phyloP scores from a whole-genome alignment of 1,140 invertebrate genomes.

The Diachasmimorpha longicaudata region DNA sequence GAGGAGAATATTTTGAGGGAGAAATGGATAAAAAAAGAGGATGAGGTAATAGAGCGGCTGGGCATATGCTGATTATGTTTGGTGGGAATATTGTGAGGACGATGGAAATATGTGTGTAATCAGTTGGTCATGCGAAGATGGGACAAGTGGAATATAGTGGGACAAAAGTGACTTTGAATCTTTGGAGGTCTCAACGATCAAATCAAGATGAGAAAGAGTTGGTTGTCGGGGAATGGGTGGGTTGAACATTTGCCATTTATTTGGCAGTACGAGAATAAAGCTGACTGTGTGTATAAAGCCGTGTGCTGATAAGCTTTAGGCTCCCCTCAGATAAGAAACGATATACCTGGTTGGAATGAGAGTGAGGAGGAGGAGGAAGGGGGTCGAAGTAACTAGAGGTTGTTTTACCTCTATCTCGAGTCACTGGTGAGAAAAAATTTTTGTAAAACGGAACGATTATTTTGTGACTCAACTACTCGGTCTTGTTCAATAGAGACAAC shows the following conservation, averaged over 20 bases:
- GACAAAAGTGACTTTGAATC: no score
- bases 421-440: not conserved
- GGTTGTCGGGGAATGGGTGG: not conserved
- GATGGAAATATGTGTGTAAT: not conserved
- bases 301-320: not conserved
- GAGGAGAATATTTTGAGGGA: not conserved
- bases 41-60: not conserved
- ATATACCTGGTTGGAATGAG: not conserved
- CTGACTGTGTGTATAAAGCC: not conserved
- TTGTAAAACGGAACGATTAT: no score
- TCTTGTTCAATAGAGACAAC: no score
- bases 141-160: not conserved
- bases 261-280: not conserved
- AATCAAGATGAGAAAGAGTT: not conserved
- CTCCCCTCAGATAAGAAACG: not conserved
- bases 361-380: not conserved
- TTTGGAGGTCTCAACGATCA: not conserved
- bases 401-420: not conserved
- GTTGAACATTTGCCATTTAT: not conserved
- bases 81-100: not conserved
- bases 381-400: not conserved
- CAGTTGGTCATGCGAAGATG: not conserved
- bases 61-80: not conserved
- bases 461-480: no score
- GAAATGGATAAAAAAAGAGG: not conserved